These are phyloP conservation scores for Leptoteleia sp. DNA, from an alignment of 1,140 invertebrate species.

Conservation along the genomic window DNA sequence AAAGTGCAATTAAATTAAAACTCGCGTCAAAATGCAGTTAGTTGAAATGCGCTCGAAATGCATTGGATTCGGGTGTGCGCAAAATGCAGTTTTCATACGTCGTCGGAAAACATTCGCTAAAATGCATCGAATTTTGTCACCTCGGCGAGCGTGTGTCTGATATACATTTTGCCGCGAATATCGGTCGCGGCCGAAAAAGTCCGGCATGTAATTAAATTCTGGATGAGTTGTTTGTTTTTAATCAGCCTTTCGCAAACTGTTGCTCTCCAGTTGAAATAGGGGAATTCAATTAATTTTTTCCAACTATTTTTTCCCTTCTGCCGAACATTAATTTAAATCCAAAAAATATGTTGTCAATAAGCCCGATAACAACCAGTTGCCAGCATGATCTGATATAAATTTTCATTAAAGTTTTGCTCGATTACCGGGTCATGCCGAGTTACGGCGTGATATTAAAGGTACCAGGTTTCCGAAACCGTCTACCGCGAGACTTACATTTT, in stretches of 20 bases:
- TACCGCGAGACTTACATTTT: too few species aligned
- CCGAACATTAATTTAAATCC: constrained; percentile 24
- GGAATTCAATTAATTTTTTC: constrained; percentile 50
- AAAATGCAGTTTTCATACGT: constrained; percentile 24
- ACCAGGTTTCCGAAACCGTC: too few species aligned
- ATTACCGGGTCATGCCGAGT: constrained; percentile 17
- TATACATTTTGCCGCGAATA: constrained; percentile 20
- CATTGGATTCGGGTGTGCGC: constrained; percentile 16
- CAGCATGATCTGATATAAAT: constrained; percentile 1
- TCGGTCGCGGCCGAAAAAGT: constrained; percentile 6
- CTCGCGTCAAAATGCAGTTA: too few species aligned
- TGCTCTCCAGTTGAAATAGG: constrained; percentile 26
- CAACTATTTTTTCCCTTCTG: neutral
- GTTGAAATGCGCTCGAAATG: constrained; percentile 7
- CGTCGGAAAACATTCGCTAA: constrained; percentile 43
- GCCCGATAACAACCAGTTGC: constrained; percentile 35
- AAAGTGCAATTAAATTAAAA: constrained; percentile 55
- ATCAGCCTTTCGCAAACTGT: constrained; percentile 44
- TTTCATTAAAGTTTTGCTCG: too few species aligned
- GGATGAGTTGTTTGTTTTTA: constrained; percentile 56
- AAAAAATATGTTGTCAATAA: constrained; percentile 43
- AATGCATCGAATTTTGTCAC: constrained; percentile 52
- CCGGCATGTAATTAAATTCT: constrained; percentile 47
- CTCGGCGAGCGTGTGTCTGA: constrained; percentile 9
- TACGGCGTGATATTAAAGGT: constrained; percentile 27